phyloP scores from a whole-genome alignment of 2,797 vertebrate species.

The Melanotaenia maccullochi region DNA sequence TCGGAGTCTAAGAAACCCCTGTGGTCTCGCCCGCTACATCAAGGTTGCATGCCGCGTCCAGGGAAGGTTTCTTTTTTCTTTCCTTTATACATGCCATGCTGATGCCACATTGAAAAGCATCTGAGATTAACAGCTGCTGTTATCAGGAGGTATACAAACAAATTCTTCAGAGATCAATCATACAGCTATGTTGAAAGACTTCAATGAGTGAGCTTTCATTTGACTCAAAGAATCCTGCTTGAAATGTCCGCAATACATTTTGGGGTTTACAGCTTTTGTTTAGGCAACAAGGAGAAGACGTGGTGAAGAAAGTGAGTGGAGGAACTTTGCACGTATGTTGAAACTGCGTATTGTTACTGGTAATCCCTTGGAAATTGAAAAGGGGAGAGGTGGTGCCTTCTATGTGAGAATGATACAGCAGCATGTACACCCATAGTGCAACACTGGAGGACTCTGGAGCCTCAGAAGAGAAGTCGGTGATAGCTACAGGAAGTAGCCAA shows the following conservation, averaged over 20 bases:
- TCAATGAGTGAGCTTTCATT: conserved; percentile 70
- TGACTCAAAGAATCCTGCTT: conserved; percentile 64
- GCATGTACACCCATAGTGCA: conserved; percentile 54
- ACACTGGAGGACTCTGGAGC: conserved; percentile 42
- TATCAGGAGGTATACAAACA: conserved; percentile 68
- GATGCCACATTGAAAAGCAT: conserved; percentile 74
- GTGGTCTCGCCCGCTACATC: conserved; percentile 83
- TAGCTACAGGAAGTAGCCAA: conserved; percentile 44
- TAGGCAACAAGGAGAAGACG: conserved; percentile 35
- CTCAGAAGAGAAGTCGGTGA: conserved; percentile 58
- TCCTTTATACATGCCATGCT: conserved; percentile 48
- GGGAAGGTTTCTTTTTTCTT: conserved; percentile 70
- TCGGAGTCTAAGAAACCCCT: conserved; percentile 84
- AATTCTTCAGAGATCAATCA: conserved; percentile 54
- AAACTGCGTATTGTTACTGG: conserved; percentile 72
- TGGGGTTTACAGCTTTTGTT: conserved; percentile 60
- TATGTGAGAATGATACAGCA: conserved; percentile 44
- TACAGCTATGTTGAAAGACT: conserved; percentile 44
- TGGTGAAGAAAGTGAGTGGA: conserved; percentile 36
- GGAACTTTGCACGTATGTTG: conserved; percentile 74
- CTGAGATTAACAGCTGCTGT: conserved; percentile 75
- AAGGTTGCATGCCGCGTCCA: conserved; percentile 80
- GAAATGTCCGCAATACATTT: conserved; percentile 67
- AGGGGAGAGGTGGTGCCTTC: conserved; percentile 52
- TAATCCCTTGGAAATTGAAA: conserved; percentile 80